Conservation (phyloP, 2,888 invertebrate genomes). For the Prosopocoilus inquinatus region DNA sequence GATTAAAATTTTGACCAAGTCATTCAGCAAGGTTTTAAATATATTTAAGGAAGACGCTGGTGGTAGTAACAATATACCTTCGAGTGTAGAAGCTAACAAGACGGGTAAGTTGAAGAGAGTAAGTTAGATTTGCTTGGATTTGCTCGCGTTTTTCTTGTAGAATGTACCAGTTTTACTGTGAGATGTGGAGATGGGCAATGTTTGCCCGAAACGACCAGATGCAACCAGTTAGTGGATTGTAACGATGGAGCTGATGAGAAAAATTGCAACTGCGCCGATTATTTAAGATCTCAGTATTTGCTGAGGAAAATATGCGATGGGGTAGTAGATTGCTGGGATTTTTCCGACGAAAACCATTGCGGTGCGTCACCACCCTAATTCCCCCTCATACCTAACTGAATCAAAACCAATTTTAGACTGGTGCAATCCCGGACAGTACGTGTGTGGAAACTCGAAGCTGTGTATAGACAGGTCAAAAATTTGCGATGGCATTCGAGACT, state of each 20-base stretch:
- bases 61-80: slow-evolving; percentile 28
- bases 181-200: slow-evolving; percentile 65
- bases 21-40: slow-evolving; percentile 57
- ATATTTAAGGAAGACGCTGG: slow-evolving; percentile 46
- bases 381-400: neutral
- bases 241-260: slow-evolving; percentile 69
- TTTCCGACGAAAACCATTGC: slow-evolving; percentile 73
- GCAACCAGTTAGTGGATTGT: slow-evolving; percentile 71
- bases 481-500: slow-evolving; percentile 70
- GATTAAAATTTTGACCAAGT: slow-evolving; percentile 65
- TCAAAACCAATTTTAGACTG: slow-evolving; percentile 62
- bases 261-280: slow-evolving; percentile 74
- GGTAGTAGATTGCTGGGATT: slow-evolving; percentile 77
- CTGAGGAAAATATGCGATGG: slow-evolving; percentile 77
- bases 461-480: slow-evolving; percentile 66
- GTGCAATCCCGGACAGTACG: slow-evolving; percentile 70
- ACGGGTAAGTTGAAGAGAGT: slow-evolving; percentile 11
- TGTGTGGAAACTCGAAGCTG: slow-evolving; percentile 69
- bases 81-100: slow-evolving; percentile 36
- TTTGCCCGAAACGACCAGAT: slow-evolving; percentile 63
- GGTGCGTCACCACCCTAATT: slow-evolving; percentile 55
- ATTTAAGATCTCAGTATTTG: slow-evolving; percentile 66
- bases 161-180: slow-evolving; percentile 55
- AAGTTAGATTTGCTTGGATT: neutral
- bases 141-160: slow-evolving; percentile 26